Evolutionary conservation across 2,888 invertebrate genomes (phyloP), one percentile per base, ranked within the genome.

Genomic region (Chelonus formosanus): DNA sequence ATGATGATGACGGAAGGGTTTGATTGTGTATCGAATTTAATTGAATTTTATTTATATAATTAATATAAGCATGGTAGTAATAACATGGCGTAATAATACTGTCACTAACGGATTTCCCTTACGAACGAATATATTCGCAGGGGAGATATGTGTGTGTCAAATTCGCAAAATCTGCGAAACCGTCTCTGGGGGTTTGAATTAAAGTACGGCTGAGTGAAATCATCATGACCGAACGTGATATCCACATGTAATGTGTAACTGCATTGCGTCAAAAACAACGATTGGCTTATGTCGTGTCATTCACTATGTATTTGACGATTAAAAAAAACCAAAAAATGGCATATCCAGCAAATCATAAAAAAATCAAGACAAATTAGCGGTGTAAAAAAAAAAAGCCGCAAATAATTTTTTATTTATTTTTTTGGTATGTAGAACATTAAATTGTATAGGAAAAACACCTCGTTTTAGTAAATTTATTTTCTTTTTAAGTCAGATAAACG

Each of bases 261-360:
- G 73, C 75, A 75, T 67, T 75, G 77, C 75, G 73, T 75, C 76
- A 77, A 76, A 76, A 69, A 70, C 70, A 70, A 69, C 63, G 53
- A 62, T 61, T 54, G 60, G 43, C 65, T 20, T 20, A 20, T 20
- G 1, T 20, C 20, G 20, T 20, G 20, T 20, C 20, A 20, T 20
- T 20, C 20, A 20, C 20, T 20, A 20, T 2, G 20, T 20, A 20
- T 20, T 20, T 20, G 1, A 20, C 20, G 20, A 20, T 20, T 20
- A 20, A 20, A 20, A 20, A 20, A 20, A 20, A 20, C 1, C 1
- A 20, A 20, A 20, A 20, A 20, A 20, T 20, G 20, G 2, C 20
- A 20, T 20, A 20, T 20, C 20, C 1, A 20, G 20, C 2, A 1
- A 20, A 20, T 20, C 20, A 20, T 2, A 20, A 20, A 20, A 20